A percentile compares a stretch with the other conserved stretches of the same genome.
Evolutionary conservation across 1,140 invertebrate genomes (phyloP).

Genomic region (Trichonephila clavata): DNA sequence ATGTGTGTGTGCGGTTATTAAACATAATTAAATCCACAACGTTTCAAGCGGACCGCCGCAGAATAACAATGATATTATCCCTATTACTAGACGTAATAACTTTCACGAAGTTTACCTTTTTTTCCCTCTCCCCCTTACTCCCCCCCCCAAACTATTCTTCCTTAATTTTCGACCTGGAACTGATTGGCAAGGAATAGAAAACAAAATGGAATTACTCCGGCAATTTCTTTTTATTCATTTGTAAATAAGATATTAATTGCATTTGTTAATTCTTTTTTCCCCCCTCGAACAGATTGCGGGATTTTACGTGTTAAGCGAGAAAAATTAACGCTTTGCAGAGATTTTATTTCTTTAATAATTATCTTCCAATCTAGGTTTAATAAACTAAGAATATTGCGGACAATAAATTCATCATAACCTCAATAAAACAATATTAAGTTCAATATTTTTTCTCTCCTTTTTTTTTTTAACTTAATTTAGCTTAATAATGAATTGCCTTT

Average conservation of each 20-base stretch:
- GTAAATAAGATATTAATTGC: slow-evolving; percentile 68
- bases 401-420: background rate
- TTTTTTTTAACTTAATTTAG: background rate
- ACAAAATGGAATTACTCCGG: slow-evolving; percentile 45
- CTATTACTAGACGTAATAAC: slow-evolving; percentile 68
- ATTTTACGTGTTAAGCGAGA: slow-evolving; percentile 13
- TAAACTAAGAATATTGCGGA: background rate
- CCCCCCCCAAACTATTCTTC: background rate
- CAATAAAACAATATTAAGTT: background rate
- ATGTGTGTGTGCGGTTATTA: slow-evolving; percentile 67
- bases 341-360: background rate
- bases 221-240: slow-evolving; percentile 58
- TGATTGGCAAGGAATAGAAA: slow-evolving; percentile 25
- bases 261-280: background rate
- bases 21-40: slow-evolving; percentile 71
- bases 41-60: slow-evolving; percentile 52
- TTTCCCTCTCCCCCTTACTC: background rate
- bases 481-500: background rate
- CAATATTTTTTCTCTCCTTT: background rate
- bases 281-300: background rate
- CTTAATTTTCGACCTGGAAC: slow-evolving; percentile 40
- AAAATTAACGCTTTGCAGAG: background rate
- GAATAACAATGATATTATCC: slow-evolving; percentile 72
- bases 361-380: slow-evolving; percentile 6
- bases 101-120: slow-evolving; percentile 45